phyloP scores from a whole-genome alignment of 2,797 vertebrate species.

The Chelon auratus region DNA sequence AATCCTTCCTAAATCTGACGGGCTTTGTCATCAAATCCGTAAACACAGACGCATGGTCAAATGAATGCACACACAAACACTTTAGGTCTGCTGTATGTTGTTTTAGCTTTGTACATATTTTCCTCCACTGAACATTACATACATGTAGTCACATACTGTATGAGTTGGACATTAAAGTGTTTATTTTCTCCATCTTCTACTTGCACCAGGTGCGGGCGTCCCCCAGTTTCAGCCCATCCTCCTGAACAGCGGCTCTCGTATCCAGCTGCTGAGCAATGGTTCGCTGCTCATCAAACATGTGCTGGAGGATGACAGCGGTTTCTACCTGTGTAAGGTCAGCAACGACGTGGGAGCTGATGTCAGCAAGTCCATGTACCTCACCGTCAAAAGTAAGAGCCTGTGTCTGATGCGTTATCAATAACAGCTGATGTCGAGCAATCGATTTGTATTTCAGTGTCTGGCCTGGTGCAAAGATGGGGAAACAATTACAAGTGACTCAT shows the following conservation, averaged over 20 bases:
- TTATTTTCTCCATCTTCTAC: background rate
- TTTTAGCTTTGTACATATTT: slow-evolving; percentile 2
- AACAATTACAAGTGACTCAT: background rate
- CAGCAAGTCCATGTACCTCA: slow-evolving; percentile 99
- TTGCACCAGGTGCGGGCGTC: slow-evolving; percentile 90
- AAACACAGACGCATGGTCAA: slow-evolving; percentile 63
- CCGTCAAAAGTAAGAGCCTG: slow-evolving; percentile 81
- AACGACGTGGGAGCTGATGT: slow-evolving; percentile 99
- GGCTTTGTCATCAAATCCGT: slow-evolving; percentile 79
- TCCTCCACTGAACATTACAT: background rate
- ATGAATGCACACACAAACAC: slow-evolving; percentile 41
- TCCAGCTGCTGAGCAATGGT: slow-evolving; percentile 95
- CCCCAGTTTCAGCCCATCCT: slow-evolving; percentile 97
- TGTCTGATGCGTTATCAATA: slow-evolving; percentile 30
- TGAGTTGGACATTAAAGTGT: background rate
- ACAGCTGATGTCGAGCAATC: slow-evolving; percentile 34
- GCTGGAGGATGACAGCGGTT: slow-evolving; percentile 97
- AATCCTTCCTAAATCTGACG: slow-evolving; percentile 70
- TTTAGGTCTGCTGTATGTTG: slow-evolving; percentile 24
- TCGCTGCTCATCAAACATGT: slow-evolving; percentile 98
- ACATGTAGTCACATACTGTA: background rate
- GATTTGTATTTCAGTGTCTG: slow-evolving; percentile 33
- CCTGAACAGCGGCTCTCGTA: slow-evolving; percentile 90
- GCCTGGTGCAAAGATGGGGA: background rate
- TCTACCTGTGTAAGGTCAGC: slow-evolving; percentile 99